Evolutionary conservation across 2,888 invertebrate genomes (phyloP), one percentile per base, ranked within the genome.

Genomic region (Thyatira batis): DNA sequence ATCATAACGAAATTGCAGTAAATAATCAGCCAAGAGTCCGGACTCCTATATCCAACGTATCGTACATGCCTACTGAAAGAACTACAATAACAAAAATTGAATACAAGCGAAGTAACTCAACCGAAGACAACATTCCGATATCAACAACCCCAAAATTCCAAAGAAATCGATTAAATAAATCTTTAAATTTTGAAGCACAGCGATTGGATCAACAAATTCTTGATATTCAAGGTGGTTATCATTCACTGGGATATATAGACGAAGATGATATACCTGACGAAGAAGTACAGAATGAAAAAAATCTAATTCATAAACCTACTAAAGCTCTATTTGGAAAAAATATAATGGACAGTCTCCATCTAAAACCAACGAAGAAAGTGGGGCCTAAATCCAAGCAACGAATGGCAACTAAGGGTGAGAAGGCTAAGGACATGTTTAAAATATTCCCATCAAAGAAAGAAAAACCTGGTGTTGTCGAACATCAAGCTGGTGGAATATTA

Each of bases 11-110:
- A 74, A 91, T 92, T 51, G 89, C 85, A 8, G 88, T 92, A 4
- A 89, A 89, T 51, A 92, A 92, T 63, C 92, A 90, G 63, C 92
- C 92, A 0, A 85, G 92, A 71, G 82, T 89, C 33, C 85, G 92
- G 25, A 92, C 92, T 43, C 92, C 92, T 1, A 89, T 92, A 65
- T 85, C 92, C 0, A 91, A 89, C 60, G 73, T 92, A 48, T 82
- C 89, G 3, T 92, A 92, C 55, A 74, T 85, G 39, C 84, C 89
- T 25, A 87, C 88, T 17, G 89, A 90, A 65, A 84, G 85, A 67
- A 79, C 80, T n/a, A 65, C 80, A 13, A 61, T 75, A 33, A 58
- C 75, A 2, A 87, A 80, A 76, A 67, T 80, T 44, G 84, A 87
- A 52, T 91, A 84, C 50, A 83, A 70, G 55, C 84, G 91, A 49